Percentiles rank a stretch among this genome's conserved stretches.
These are phyloP conservation scores for Karalla daura DNA, from an alignment of 2,797 vertebrate genomes.

Conservation along the genomic window DNA sequence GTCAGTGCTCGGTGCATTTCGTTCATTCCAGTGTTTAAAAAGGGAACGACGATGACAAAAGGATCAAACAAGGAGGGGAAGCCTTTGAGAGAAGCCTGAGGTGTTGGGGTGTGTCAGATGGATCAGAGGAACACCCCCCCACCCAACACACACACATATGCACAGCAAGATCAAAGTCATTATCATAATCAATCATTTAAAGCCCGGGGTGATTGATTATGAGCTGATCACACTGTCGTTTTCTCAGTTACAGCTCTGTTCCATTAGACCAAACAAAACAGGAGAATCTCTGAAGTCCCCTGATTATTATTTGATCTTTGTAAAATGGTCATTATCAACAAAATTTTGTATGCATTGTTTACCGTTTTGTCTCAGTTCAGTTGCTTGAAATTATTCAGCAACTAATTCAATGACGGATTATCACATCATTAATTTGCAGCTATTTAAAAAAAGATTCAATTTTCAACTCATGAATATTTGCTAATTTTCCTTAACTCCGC, in stretches of 20 bases:
- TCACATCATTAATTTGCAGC: too few relatives aligned
- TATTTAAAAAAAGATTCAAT: too few relatives aligned
- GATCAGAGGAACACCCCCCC: neutral
- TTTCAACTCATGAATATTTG: too few relatives aligned
- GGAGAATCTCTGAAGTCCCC: too few relatives aligned
- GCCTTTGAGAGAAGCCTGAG: conserved; percentile 10
- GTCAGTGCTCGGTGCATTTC: neutral
- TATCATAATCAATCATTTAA: conserved; percentile 55
- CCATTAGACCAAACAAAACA: too few relatives aligned
- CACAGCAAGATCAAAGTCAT: conserved; percentile 24
- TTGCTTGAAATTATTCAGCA: too few relatives aligned
- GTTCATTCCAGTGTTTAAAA: neutral
- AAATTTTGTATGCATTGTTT: too few relatives aligned
- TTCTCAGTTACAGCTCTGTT: neutral
- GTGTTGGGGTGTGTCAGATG: neutral
- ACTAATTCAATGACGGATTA: neutral
- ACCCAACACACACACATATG: neutral
- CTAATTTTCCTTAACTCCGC: too few relatives aligned
- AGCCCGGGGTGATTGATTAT: conserved; percentile 36
- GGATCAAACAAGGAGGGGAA: conserved; percentile 16
- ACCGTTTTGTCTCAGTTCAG: too few relatives aligned
- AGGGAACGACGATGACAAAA: too few relatives aligned
- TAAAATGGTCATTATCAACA: too few relatives aligned
- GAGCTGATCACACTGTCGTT: conserved; percentile 27
- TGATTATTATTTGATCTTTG: too few relatives aligned